phyloP scores from a whole-genome alignment of 2,888 invertebrate genomes.

The Agonopterix arenella region DNA sequence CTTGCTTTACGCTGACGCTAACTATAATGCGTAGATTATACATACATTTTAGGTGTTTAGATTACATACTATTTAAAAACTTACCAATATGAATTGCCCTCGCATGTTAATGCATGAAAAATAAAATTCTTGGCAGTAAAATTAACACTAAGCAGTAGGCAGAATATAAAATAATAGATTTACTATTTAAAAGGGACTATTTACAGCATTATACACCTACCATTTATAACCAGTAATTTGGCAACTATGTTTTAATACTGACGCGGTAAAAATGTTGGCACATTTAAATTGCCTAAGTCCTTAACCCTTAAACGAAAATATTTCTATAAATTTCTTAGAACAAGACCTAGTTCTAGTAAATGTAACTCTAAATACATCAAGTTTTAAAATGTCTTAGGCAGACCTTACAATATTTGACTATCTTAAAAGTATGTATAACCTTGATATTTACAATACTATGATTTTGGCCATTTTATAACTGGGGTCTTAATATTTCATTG shows the following conservation, averaged over 20 bases:
- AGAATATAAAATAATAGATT: slow-evolving; percentile 37
- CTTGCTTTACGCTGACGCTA: no score
- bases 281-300: slow-evolving; percentile 53
- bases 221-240: slow-evolving; percentile 59
- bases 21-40: no score
- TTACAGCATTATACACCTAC: slow-evolving; percentile 64
- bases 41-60: no score
- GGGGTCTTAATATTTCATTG: slow-evolving; percentile 50
- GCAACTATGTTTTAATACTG: slow-evolving; percentile 74
- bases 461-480: slow-evolving; percentile 41
- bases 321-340: slow-evolving; percentile 61
- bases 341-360: slow-evolving; percentile 41
- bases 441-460: slow-evolving; percentile 59
- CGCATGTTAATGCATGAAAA: slow-evolving; percentile 71
- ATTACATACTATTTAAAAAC: slow-evolving; percentile 22
- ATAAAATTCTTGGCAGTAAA: slow-evolving; percentile 55
- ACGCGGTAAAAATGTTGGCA: slow-evolving; percentile 78
- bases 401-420: slow-evolving; percentile 48
- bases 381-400: slow-evolving; percentile 70
- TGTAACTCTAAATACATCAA: slow-evolving; percentile 67
- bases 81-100: slow-evolving; percentile 60
- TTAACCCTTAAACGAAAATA: slow-evolving; percentile 61
- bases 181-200: slow-evolving; percentile 54
- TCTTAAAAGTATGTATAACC: slow-evolving; percentile 33
- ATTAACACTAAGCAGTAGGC: slow-evolving; percentile 40